These are phyloP conservation scores for Fopius arisanus DNA, from an alignment of 1,140 invertebrate genomes.

Conservation along the genomic window DNA sequence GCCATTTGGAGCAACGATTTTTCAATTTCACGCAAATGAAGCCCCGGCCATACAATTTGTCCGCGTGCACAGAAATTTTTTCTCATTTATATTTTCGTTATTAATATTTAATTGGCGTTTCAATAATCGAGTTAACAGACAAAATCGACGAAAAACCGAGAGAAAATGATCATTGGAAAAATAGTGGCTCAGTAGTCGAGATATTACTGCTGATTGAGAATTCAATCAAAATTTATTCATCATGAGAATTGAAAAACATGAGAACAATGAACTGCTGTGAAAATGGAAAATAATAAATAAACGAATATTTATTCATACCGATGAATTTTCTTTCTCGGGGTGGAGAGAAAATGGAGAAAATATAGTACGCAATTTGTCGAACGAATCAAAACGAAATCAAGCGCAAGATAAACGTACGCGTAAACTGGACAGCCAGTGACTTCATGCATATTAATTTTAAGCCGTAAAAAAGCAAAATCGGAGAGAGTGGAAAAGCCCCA, in stretches of 20 bases:
- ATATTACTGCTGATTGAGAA: neutral
- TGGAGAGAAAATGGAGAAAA: neutral
- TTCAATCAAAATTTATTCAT: neutral
- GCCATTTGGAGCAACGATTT: constrained; percentile 51
- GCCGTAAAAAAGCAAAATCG: constrained; percentile 54
- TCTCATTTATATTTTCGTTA: constrained; percentile 52
- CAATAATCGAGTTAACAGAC: neutral
- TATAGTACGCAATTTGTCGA: constrained; percentile 54
- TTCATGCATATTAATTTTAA: constrained; percentile 66
- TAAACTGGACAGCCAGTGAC: constrained; percentile 48
- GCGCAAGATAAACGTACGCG: constrained; percentile 59
- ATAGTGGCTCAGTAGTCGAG: neutral
- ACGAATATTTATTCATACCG: no score
- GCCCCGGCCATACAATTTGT: neutral
- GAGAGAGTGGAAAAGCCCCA: constrained; percentile 28
- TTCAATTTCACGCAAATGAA: constrained; percentile 52
- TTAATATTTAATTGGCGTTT: constrained; percentile 60
- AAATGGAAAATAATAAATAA: neutral
- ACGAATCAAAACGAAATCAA: constrained; percentile 64
- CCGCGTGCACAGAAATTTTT: neutral
- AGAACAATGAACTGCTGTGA: neutral
- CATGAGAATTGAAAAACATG: neutral
- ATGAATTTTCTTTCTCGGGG: neutral
- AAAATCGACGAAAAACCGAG: neutral
- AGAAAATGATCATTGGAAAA: neutral